phyloP scores from a whole-genome alignment of 2,888 invertebrate species.

The Caradrina kadenii region DNA sequence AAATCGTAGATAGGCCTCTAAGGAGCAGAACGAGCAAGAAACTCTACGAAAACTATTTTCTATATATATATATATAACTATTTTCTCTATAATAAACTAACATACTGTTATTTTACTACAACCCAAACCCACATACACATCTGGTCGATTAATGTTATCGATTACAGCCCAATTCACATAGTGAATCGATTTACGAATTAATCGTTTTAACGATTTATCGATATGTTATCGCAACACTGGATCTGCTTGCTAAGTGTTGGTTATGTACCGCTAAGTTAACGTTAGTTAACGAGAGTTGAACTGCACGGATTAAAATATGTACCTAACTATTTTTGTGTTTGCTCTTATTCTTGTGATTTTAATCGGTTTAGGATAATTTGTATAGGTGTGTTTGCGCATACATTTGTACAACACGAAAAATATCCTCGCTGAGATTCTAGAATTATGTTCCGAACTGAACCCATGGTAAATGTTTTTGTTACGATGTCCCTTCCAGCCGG shows the following conservation, averaged over 20 bases:
- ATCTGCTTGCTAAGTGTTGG: conserved; percentile 25
- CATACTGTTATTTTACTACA: conserved; percentile 33
- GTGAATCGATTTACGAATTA: conserved; percentile 25
- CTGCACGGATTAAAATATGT: conserved; percentile 16
- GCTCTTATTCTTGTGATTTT: background rate
- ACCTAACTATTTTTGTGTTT: conserved; percentile 3
- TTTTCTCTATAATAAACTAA: no score
- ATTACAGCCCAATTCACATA: conserved; percentile 39
- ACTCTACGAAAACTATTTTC: no score
- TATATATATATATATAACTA: no score
- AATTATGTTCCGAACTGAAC: no score
- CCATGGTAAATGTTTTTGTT: no score
- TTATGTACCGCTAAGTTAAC: conserved; percentile 22
- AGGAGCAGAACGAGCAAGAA: no score
- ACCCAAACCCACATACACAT: conserved; percentile 52
- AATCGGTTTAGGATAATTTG: no score
- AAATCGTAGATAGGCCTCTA: no score
- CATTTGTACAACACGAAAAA: no score
- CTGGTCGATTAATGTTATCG: conserved; percentile 46
- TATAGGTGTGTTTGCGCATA: no score
- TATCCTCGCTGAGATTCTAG: no score
- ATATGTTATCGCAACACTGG: conserved; percentile 48
- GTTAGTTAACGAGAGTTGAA: background rate
- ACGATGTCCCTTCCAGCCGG: no score
- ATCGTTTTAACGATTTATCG: conserved; percentile 39